These are phyloP conservation scores for Catharus bicknelli DNA, from an alignment of 2,113 vertebrate genomes.

Conservation along the genomic window DNA sequence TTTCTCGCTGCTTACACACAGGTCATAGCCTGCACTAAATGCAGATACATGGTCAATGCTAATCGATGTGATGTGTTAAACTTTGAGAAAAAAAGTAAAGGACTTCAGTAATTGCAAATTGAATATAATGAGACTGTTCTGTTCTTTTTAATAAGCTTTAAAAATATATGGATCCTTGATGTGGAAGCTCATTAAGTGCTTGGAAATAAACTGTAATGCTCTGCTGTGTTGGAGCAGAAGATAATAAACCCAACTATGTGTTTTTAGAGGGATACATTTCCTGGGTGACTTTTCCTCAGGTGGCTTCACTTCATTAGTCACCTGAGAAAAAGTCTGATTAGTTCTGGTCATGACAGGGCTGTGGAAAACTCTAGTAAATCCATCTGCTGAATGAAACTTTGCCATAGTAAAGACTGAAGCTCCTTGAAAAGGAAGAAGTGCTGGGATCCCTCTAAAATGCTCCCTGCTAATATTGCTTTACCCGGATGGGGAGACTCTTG, in stretches of 20 bases:
- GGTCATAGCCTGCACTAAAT: neutral
- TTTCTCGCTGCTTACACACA: neutral
- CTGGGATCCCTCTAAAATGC: neutral
- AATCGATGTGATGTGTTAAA: too few species aligned
- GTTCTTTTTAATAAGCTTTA: neutral
- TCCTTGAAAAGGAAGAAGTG: neutral
- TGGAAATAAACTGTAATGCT: neutral
- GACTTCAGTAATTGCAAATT: neutral
- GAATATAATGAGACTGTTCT: rapidly evolving
- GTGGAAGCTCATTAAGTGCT: neutral
- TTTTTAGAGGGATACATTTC: neutral
- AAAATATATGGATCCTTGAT: neutral
- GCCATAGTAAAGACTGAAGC: neutral
- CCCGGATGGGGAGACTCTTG: neutral
- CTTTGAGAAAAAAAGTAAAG: neutral
- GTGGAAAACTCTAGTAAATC: neutral
- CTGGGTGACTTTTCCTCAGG: neutral
- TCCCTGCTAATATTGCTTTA: rapidly evolving
- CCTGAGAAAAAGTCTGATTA: neutral
- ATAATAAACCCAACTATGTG: neutral
- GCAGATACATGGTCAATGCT: rapidly evolving
- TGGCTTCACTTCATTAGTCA: neutral
- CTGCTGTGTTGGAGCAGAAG: neutral
- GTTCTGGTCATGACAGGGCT: neutral
- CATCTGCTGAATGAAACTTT: neutral